Evolutionary conservation across 2,113 vertebrate genomes (phyloP), one percentile per base, ranked within the genome.

Genomic region (Brienomyrus longianalis): DNA sequence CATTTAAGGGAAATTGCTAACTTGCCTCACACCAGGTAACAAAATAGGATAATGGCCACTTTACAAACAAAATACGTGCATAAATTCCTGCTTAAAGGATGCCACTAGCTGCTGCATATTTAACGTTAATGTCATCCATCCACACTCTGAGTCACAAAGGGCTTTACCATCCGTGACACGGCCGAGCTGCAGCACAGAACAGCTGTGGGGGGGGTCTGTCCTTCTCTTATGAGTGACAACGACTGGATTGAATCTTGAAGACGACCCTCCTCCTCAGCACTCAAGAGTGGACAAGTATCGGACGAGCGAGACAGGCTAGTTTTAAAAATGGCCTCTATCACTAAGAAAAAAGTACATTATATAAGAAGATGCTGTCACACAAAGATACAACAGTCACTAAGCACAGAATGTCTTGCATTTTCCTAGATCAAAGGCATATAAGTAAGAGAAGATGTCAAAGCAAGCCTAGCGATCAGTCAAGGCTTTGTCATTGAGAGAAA

Each of bases 231-330:
- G 62, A 54, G 31, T 83, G 88, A 89, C 74, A 54, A 80, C 31
- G 77, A 45, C 31, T 52, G 35, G 50, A 89, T 93, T 88, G 54
- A 83, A 83, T 59, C 50, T 88, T 92, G 91, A 94, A 85, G 47
- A 89, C 11, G 4, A 74, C 21, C 52, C 21, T n/a, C 59, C 54
- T 89, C 21, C 54, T 66, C 84, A 77, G 39, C 27, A 21, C 43
- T 35, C 92, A 52, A 90, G 92, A 90, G 77, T 91, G 91, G 91
- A 93, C 92, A 93, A 94, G 95, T 93, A 90, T 93, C 92, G 93
- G 92, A 95, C 93, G 94, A 93, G 92, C 92, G 90, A 90, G 93
- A 95, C 95, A 95, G 95, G 93, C 93, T 90, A 94, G 94, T 91
- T 92, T 91, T 89, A 88, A 89, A 90, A 91, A 59, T 88, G 90